Base-by-base conservation (phyloP, 2,113 vertebrate genomes). In the Nibea albiflora region DNA sequence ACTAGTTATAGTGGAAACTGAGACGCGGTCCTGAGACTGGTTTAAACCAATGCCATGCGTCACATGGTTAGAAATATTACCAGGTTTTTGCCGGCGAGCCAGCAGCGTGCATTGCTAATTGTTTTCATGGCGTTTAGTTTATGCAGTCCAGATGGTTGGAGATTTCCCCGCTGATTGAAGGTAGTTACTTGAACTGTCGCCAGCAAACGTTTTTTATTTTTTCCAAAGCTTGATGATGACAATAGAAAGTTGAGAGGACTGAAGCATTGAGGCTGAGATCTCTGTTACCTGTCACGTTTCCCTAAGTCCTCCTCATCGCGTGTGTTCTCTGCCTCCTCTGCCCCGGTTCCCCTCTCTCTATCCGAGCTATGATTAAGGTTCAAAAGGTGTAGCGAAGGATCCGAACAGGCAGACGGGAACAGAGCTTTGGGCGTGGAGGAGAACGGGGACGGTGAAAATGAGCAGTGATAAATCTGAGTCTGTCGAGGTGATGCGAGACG, bases 331-430 rank as follows among this genome's bases (percentile, higher is more conserved):
- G n/a, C 12, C 50, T 39, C 16, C 53, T 20, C 26, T 2, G 20
- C 44, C 52, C 46, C 9, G 0, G 12, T 31, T 17, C n/a, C 3
- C 47, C 62, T 53, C 35, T 20, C 64, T 26, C 63, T 52, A 22
- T n/a, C 46, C 17, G 7, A 53, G 63, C 62, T 31, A 15, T 75
- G 72, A 81, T 81, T 81, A 42, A 70, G 53, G 72, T 26, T 47
- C 24, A 35, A 17, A 20, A 56, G 79, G 49, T 69, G 57, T 4
- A 28, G 72, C 53, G 70, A 12, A 50, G 26, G 68, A 73, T 65
- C 11, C 24, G 14, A 26, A 35, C 3, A 47, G 66, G 11, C 58
- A 60, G 42, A 60, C 65, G 4, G 52, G 14, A 49, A 19, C 61
- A 64, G 49, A 63, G 60, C 58, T 70, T 3, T n/a, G 22, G 61